A percentile compares a stretch with the other conserved stretches of the same genome.
These are phyloP conservation scores for Peromyscus attwateri DNA, from an alignment of 2,797 vertebrate genomes.

Conservation along the genomic window DNA sequence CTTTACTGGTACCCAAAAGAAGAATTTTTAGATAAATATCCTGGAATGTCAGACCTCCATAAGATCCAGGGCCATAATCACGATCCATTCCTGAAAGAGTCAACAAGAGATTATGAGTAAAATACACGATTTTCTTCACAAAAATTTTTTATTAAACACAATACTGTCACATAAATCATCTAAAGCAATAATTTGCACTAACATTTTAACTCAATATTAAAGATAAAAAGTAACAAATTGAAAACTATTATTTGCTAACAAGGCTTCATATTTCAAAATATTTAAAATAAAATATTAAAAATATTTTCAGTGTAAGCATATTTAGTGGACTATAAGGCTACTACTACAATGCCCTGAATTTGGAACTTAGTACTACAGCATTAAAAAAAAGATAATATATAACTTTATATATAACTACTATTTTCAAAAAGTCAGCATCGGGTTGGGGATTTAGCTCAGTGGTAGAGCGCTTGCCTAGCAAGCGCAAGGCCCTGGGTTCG, in stretches of 20 bases:
- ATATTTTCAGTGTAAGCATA: conserved; percentile 58
- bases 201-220: conserved; percentile 57
- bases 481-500: too few relatives aligned
- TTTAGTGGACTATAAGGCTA: not conserved
- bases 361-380: not conserved
- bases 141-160: conserved; percentile 45
- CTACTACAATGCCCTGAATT: not conserved
- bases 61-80: conserved; percentile 91
- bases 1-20: conserved; percentile 80
- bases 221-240: conserved; percentile 1
- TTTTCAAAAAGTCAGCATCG: conserved; percentile 47
- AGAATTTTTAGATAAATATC: conserved; percentile 89
- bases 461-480: too few relatives aligned
- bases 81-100: conserved; percentile 90
- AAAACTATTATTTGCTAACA: conserved; percentile 48
- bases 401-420: not conserved
- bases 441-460: too few relatives aligned
- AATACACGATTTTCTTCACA: conserved; percentile 18
- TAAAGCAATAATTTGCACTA: conserved; percentile 54
- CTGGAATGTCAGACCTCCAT: conserved; percentile 91
- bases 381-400: not conserved
- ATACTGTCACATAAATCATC: not conserved
- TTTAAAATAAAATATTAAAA: too few relatives aligned
- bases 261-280: conserved; percentile 52
- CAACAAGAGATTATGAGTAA: conserved; percentile 79